Conservation (phyloP, 2,797 vertebrate species). For the Xyrichtys novacula region DNA sequence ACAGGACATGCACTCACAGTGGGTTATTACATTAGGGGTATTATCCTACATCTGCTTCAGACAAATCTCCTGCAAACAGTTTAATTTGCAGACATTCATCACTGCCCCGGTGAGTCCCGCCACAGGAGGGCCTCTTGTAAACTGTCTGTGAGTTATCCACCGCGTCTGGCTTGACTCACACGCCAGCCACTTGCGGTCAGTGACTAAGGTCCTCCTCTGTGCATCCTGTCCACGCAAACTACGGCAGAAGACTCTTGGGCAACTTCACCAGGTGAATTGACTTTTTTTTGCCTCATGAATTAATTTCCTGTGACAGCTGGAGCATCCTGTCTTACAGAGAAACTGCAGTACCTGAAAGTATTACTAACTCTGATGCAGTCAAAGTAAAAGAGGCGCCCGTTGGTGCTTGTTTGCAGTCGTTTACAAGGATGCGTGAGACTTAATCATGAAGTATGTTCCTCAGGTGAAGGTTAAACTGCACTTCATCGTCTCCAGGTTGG, state of each 20-base stretch:
- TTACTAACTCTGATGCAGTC: not conserved
- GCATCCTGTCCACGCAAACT: slow-evolving; percentile 45
- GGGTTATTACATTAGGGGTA: slow-evolving; percentile 4
- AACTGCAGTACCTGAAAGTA: not conserved
- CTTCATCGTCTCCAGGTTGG: slow-evolving; percentile 24
- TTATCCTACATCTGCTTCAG: slow-evolving; percentile 9
- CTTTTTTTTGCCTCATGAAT: slow-evolving; percentile 32
- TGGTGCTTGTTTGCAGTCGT: slow-evolving; percentile 39
- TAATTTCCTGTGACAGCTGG: slow-evolving; percentile 30
- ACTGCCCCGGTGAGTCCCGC: slow-evolving; percentile 30
- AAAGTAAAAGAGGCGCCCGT: slow-evolving; percentile 24
- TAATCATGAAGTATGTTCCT: slow-evolving; percentile 49
- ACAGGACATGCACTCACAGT: not conserved
- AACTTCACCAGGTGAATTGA: not conserved
- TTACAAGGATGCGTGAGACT: slow-evolving; percentile 27
- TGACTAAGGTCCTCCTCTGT: slow-evolving; percentile 73
- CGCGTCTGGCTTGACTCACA: slow-evolving; percentile 78
- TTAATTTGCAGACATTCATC: slow-evolving; percentile 70
- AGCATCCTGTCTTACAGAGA: slow-evolving; percentile 16
- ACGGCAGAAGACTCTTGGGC: not conserved
- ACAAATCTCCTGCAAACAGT: slow-evolving; percentile 16
- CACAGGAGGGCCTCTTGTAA: slow-evolving; percentile 58
- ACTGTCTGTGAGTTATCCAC: slow-evolving; percentile 68
- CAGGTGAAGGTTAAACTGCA: slow-evolving; percentile 14
- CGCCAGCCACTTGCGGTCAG: slow-evolving; percentile 70